phyloP scores from a whole-genome alignment of 2,797 vertebrate genomes.

The Artibeus lituratus region DNA sequence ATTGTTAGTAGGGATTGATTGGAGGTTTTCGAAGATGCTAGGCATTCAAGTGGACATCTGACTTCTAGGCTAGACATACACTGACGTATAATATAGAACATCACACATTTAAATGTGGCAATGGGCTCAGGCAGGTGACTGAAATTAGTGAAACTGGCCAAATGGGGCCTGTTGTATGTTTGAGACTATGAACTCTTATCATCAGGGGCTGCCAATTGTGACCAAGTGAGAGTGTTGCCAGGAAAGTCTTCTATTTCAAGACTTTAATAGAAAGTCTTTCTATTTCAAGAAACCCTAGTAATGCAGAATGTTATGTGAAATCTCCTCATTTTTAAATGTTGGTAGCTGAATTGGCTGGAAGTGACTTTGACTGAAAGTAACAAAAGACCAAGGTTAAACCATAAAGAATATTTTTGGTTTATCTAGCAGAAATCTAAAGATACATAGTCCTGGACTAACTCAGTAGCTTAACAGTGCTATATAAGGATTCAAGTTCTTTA shows the following conservation, averaged over 20 bases:
- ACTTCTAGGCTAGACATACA: conserved; percentile 2
- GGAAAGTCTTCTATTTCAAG: conserved; percentile 1
- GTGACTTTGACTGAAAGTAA: neutral
- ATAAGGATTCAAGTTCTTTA: neutral
- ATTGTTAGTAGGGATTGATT: neutral
- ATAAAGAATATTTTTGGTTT: conserved; percentile 32
- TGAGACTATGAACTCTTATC: neutral
- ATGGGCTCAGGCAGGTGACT: neutral
- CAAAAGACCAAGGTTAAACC: conserved; percentile 28
- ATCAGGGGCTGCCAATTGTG: neutral
- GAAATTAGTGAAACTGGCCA: conserved; percentile 27
- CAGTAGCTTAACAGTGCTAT: neutral
- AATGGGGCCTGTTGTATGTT: neutral
- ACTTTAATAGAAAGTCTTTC: no score
- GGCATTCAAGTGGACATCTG: neutral
- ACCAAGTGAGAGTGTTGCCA: neutral
- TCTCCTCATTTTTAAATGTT: conserved; percentile 26
- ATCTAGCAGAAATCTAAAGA: conserved; percentile 3
- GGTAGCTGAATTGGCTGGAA: neutral
- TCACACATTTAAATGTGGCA: conserved; percentile 22
- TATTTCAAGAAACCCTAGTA: conserved; percentile 12
- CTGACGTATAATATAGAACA: neutral
- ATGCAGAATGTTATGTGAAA: neutral
- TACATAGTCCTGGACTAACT: neutral
- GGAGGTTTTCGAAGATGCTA: neutral